A percentile compares a stretch with the other conserved stretches of the same genome.
Conservation (phyloP, 2,888 invertebrate genomes). For the Melolontha melolontha region DNA sequence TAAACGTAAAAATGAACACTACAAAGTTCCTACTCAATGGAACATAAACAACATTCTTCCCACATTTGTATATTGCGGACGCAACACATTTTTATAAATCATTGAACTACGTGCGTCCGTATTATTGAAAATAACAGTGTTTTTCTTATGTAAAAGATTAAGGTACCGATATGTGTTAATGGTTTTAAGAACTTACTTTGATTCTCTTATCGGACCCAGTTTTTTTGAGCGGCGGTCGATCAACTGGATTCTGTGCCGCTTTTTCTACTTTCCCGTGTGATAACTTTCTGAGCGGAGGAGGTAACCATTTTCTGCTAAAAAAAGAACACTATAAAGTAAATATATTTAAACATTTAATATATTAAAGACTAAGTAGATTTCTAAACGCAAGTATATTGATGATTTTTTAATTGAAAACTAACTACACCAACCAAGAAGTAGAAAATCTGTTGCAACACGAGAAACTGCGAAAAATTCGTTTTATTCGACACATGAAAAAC, state of each 20-base stretch:
- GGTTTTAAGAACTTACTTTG: conserved; percentile 71
- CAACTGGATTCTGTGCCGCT: conserved; percentile 63
- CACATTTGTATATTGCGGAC: no score
- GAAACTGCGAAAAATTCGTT: conserved; percentile 11
- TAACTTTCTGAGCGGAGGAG: conserved; percentile 87
- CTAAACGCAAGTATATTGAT: background rate
- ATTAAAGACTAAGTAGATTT: no score
- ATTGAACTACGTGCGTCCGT: no score
- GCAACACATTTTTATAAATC: no score
- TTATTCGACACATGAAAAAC: conserved; percentile 14
- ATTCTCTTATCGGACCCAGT: conserved; percentile 86
- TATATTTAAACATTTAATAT: no score
- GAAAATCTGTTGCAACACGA: conserved; percentile 1
- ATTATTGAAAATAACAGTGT: no score
- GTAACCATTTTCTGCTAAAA: conserved; percentile 88
- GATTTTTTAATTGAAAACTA: background rate
- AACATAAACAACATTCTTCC: no score
- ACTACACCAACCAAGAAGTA: conserved; percentile 1
- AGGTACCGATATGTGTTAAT: background rate
- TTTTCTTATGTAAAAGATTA: no score
- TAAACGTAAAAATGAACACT: no score
- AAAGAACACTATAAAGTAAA: conserved; percentile 55
- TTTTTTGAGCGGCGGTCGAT: conserved; percentile 77
- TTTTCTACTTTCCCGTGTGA: conserved; percentile 91
- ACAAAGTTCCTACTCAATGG: no score